These are phyloP conservation scores for Drosophila mettleri DNA, from an alignment of 2,888 invertebrate species.

Conservation along the genomic window DNA sequence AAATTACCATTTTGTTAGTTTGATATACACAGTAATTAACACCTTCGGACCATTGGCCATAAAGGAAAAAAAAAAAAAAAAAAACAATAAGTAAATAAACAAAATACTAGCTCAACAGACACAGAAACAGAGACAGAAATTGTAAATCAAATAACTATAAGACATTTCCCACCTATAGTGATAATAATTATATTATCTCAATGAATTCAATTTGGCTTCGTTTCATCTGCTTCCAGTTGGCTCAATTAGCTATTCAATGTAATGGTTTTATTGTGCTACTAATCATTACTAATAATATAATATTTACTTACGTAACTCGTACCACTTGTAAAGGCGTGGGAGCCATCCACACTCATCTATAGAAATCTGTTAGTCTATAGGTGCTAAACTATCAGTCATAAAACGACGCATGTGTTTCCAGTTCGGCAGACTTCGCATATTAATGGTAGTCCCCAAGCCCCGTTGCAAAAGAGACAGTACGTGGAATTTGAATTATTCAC, in stretches of 20 bases:
- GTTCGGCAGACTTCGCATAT: slow-evolving; percentile 47
- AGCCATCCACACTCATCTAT: slow-evolving; percentile 22
- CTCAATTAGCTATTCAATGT: not conserved
- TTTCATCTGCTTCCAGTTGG: not conserved
- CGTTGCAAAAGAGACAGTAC: slow-evolving; percentile 32
- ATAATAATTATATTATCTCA: not conserved
- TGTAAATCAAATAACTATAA: slow-evolving; percentile 32
- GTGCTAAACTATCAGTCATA: slow-evolving; percentile 33
- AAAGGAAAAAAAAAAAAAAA: slow-evolving; percentile 41
- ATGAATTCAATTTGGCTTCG: not conserved
- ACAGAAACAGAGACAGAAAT: slow-evolving; percentile 5
- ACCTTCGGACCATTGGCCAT: slow-evolving; percentile 66
- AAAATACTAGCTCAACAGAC: too few species aligned
- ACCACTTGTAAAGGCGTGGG: slow-evolving; percentile 32
- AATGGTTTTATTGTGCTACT: not conserved
- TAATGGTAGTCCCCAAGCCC: slow-evolving; percentile 46
- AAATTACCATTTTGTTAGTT: slow-evolving; percentile 79
- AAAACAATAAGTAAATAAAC: too few species aligned
- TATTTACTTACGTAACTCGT: slow-evolving; percentile 3
- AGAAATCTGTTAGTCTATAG: slow-evolving; percentile 33
- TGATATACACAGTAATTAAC: slow-evolving; percentile 73
- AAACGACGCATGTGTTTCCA: slow-evolving; percentile 41
- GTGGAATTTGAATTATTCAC: slow-evolving; percentile 54
- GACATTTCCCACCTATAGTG: slow-evolving; percentile 13
- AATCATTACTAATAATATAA: slow-evolving; percentile 1